Base-by-base conservation (phyloP, 23 tunicate species). In the Styela plicata region DNA sequence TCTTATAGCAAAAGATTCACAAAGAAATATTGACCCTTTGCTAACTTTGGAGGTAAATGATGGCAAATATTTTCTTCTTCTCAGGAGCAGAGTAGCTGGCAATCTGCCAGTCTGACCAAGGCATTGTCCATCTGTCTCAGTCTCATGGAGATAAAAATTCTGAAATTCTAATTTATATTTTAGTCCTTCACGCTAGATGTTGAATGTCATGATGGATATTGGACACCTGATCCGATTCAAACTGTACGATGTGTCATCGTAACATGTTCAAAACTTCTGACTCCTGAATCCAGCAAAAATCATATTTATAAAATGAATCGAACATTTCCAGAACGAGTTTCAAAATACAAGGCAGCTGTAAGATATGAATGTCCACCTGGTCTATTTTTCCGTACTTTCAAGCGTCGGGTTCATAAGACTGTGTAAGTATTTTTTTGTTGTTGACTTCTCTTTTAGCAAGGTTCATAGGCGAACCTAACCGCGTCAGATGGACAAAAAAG, bases 281-380 rank as follows among this genome's bases (percentile, higher is more conserved):
- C 27, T 3, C 24, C 30, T 19, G 62, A 31, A 23, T 31, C 64
- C 64, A 37, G 16, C 10, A 13, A 44, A 44, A 44, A 44, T 44
- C 57, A 44, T 44, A 31, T 0, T 23, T 69, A 82, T 52, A 68
- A 65, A 27, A 52, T 82, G 2, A 75, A 63, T 29, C 82, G 91
- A 0, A 57, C 79, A 28, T 82, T 80, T 64, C 70, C 37, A 21
- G 83, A 82, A 74, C 2, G n/a, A 2, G 57, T 35, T 29, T 82
- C 91, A 1, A 63, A 52, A 7, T 84, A 44, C n/a, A 74, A 64
- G 5, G 62, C 86, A 36, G 65, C 69, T 13, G 79, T 87, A 0
- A 29, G n/a, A 21, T 82, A 74, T 68, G 70, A 30, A 20, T 87
- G 91, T 36, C 86, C 86, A 13, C 20, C 29, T 52, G 91, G 91